Base-by-base conservation (phyloP, 2,113 vertebrate species). In the Ramphastos sulfuratus region DNA sequence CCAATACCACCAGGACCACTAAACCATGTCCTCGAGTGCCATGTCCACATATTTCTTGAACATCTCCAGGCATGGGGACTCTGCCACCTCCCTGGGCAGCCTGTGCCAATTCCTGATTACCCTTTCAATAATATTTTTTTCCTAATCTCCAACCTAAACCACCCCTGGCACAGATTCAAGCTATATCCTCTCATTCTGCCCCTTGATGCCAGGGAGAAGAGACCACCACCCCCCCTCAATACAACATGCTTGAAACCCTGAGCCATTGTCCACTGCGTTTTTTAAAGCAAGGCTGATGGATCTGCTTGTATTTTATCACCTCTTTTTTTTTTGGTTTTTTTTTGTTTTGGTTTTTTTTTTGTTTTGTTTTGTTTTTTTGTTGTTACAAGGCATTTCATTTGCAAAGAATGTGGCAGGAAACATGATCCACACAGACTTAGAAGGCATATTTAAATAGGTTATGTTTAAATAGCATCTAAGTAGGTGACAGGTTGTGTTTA, bases 401-500 rank as follows among this genome's bases (percentile, higher is more conserved):
- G 17, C 69, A 92, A 75, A 50, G 24, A 25, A 35, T 44, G 16
- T 59, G 78, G 50, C 33, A 60, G 24, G 56, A 89, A 96, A 85
- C 23, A 80, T 64, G 71, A 89, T 48, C 48, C 19, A 50, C 33
- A 9, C 4, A 37, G 82, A 46, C 33, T 85, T 83, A 64, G 58
- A 77, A 82, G 18, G 63, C 35, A 46, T 85, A 81, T 88, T 91
- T 77, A 87, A 94, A 92, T 35, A 89, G 15, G 39, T 70, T 80
- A 21, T 74, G 64, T 90, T 95, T 94, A 90, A 87, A 87, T n/a
- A 83, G 11, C 24, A 33, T 64, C 48, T 88, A 93, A 83, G 88
- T 35, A 92, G 85, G 61, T 85, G 82, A 74, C 85, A 94, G 65
- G 73, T 82, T 93, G 85, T 71, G 37, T 63, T 95, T 90, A 94